Evolutionary conservation across 2,113 vertebrate species (phyloP), one percentile per base, ranked within the genome.

Genomic region (Notarius lentiginosus): DNA sequence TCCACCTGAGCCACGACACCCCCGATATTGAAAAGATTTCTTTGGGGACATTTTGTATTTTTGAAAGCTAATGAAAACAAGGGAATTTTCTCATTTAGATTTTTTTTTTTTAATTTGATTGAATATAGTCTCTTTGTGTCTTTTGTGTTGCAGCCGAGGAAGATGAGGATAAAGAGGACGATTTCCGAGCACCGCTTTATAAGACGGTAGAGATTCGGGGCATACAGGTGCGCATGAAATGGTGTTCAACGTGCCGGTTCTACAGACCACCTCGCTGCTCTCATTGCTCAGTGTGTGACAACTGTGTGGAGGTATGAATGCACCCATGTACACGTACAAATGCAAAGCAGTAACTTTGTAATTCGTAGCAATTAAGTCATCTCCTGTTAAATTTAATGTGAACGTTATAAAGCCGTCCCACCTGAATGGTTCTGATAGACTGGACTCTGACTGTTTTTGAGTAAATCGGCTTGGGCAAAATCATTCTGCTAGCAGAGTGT

Each of bases 171-270:
- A 99, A 99, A 87, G 98, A 99, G 90, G 98, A 99, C 0, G 98
- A 99, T 75, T 99, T 99, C 92, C 96, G 98, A 2, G 98, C 97
- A 27, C 98, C 98, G 0, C 96, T 99, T 24, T 99, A 99, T 91
- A 99, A 99, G 93, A 99, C 97, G 0, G 98, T 99, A 94, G 98
- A 99, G 94, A 98, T 99, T 92, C 94, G 97, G 84, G 97, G 98
- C 81, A 99, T 99, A 87, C 98, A 99, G 93, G 97, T 98, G 92
- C 95, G 97, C 91, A 99, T 99, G 98, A 99, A 99, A 79, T 99
- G 98, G 98, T 99, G 98, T 0, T 97, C 98, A 0, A 99, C 98
- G 81, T 99, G 98, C 91, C 97, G 97, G 73, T 99, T 99, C 94
- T 99, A 99, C 96, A 94, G 98, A 5, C 98, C 98, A 0, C 98